A percentile compares a stretch with the other conserved stretches of the same genome.
Evolutionary conservation across 2,797 vertebrate genomes (phyloP).

Genomic region (Neosilurus mollespiculum): DNA sequence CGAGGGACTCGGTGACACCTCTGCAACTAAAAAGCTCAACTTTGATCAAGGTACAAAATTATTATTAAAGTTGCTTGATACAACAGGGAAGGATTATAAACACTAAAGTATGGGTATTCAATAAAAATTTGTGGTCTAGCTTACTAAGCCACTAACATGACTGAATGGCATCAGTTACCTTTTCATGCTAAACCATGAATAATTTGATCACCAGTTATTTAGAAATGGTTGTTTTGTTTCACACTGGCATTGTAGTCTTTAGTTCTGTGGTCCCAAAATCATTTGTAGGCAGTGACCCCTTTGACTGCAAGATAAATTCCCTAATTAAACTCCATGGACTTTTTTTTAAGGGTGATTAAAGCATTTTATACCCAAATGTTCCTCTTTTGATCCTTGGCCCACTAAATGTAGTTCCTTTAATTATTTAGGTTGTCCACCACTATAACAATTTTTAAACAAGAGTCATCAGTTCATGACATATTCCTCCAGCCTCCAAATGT

Average conservation of each 20-base stretch:
- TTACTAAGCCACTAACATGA: background rate
- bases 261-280: background rate
- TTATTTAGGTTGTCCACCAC: background rate
- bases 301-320: background rate
- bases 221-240: background rate
- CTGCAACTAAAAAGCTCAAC: constrained; percentile 83
- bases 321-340: too few relatives aligned
- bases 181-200: background rate
- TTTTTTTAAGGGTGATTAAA: too few relatives aligned
- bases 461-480: too few relatives aligned
- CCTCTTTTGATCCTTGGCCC: background rate
- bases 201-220: background rate
- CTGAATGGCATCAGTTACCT: background rate
- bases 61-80: background rate
- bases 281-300: background rate
- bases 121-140: background rate
- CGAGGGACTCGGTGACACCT: constrained; percentile 80
- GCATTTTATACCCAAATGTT: background rate
- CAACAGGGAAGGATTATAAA: background rate
- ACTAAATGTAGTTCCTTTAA: background rate
- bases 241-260: background rate
- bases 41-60: constrained; percentile 82
- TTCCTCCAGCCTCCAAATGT: too few relatives aligned
- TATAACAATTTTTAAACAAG: too few relatives aligned
- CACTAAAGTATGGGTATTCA: background rate